Percentiles rank a stretch among this genome's conserved stretches.
phyloP scores from a whole-genome alignment of 2,888 invertebrate species.

The Osmoderma eremita region DNA sequence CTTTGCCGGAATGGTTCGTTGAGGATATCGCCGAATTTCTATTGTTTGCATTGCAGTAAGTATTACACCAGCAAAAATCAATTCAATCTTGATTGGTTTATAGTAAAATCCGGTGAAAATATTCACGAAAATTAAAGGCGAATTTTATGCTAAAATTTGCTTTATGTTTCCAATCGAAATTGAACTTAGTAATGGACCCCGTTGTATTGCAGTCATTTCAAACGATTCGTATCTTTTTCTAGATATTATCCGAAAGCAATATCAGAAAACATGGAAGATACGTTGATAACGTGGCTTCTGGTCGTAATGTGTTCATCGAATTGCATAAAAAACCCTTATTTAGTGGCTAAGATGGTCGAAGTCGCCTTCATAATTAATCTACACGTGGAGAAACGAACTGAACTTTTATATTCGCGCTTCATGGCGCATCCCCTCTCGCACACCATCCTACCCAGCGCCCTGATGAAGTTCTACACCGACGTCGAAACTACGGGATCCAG shows the following conservation, averaged over 20 bases:
- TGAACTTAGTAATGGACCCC: background rate
- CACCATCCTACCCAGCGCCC: slow-evolving; percentile 82
- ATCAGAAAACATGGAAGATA: slow-evolving; percentile 80
- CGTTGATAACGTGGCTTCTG: slow-evolving; percentile 88
- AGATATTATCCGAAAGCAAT: slow-evolving; percentile 82
- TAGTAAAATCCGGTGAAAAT: too few species aligned
- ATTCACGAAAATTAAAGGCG: too few species aligned
- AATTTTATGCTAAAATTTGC: too few species aligned
- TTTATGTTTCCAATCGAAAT: too few species aligned
- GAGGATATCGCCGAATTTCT: slow-evolving; percentile 98
- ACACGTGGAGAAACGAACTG: slow-evolving; percentile 68
- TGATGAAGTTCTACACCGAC: slow-evolving; percentile 99
- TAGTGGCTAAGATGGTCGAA: slow-evolving; percentile 96
- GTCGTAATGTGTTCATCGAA: slow-evolving; percentile 90
- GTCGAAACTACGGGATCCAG: slow-evolving; percentile 97
- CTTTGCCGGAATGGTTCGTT: slow-evolving; percentile 96
- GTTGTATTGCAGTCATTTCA: slow-evolving; percentile 7
- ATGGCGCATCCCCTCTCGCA: slow-evolving; percentile 90
- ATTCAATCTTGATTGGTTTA: too few species aligned
- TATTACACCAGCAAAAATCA: slow-evolving; percentile 53
- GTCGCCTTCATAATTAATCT: slow-evolving; percentile 84
- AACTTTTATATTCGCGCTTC: slow-evolving; percentile 75
- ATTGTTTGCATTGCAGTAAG: slow-evolving; percentile 91
- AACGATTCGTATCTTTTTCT: slow-evolving; percentile 52
- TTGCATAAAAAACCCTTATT: slow-evolving; percentile 94